phyloP scores from a whole-genome alignment of 2,797 vertebrate genomes.

The Enteromius afrohamiltoni region DNA sequence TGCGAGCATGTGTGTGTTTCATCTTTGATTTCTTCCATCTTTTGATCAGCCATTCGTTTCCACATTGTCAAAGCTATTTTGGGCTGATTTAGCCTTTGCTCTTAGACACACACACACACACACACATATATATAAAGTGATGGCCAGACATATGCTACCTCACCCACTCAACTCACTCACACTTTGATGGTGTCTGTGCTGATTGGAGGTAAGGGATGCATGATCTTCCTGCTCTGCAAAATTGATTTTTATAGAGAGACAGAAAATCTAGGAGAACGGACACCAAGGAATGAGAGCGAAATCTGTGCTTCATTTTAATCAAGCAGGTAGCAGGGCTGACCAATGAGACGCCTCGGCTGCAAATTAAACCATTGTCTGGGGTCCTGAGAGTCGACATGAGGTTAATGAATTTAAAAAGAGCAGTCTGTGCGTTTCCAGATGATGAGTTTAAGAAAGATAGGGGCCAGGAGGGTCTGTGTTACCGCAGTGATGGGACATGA shows the following conservation, averaged over 20 bases:
- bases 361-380: constrained; percentile 56
- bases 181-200: constrained; percentile 19
- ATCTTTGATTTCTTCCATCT: constrained; percentile 30
- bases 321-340: constrained; percentile 45
- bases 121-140: not conserved
- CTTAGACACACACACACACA: not conserved
- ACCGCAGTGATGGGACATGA: constrained; percentile 49
- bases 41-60: constrained; percentile 23
- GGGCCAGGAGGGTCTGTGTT: constrained; percentile 45
- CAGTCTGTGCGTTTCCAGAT: constrained; percentile 32
- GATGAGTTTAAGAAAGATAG: constrained; percentile 56
- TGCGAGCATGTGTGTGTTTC: constrained; percentile 54
- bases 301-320: constrained; percentile 54
- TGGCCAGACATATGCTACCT: constrained; percentile 12
- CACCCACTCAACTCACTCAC: constrained; percentile 21
- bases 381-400: constrained; percentile 51
- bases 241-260: not conserved
- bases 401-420: constrained; percentile 62
- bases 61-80: not conserved
- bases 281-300: constrained; percentile 17
- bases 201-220: not conserved
- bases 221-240: constrained; percentile 13
- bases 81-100: not conserved
- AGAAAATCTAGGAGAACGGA: constrained; percentile 17
- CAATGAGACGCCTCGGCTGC: constrained; percentile 48